These are phyloP conservation scores for Thalassophryne amazonica DNA, from an alignment of 2,797 vertebrate genomes.

Conservation along the genomic window DNA sequence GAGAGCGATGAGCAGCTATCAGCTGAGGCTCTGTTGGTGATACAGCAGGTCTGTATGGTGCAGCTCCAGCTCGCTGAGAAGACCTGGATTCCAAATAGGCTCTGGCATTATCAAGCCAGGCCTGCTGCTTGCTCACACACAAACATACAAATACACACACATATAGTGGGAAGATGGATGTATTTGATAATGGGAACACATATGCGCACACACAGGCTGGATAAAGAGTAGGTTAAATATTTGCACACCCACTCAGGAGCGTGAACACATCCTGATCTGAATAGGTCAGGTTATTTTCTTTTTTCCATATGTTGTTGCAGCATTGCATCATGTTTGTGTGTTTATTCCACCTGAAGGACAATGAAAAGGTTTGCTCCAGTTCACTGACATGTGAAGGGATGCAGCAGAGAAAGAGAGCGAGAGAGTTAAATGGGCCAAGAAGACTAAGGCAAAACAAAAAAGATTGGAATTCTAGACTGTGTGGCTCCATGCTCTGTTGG, in stretches of 20 bases:
- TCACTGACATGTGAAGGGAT: constrained; percentile 68
- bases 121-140: constrained; percentile 60
- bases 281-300: constrained; percentile 47
- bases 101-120: constrained; percentile 64
- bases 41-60: constrained; percentile 66
- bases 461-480: constrained; percentile 43
- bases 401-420: constrained; percentile 39
- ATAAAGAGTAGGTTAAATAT: constrained; percentile 22
- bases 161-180: constrained; percentile 35
- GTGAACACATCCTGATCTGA: constrained; percentile 19
- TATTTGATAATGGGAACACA: constrained; percentile 27
- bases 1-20: constrained; percentile 62
- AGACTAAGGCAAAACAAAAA: constrained; percentile 9
- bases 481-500: constrained; percentile 49
- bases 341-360: constrained; percentile 64
- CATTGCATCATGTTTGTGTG: constrained; percentile 49
- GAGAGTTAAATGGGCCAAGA: constrained; percentile 37
- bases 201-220: constrained; percentile 24
- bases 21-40: constrained; percentile 65
- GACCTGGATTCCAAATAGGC: constrained; percentile 70
- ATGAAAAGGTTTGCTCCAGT: constrained; percentile 65
- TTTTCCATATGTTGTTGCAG: constrained; percentile 23
- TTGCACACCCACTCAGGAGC: constrained; percentile 11
- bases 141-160: constrained; percentile 44
- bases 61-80: constrained; percentile 68